Evolutionary conservation across 2,888 invertebrate genomes (phyloP), one percentile per base, ranked within the genome.

Genomic region (Arctia plantaginis): DNA sequence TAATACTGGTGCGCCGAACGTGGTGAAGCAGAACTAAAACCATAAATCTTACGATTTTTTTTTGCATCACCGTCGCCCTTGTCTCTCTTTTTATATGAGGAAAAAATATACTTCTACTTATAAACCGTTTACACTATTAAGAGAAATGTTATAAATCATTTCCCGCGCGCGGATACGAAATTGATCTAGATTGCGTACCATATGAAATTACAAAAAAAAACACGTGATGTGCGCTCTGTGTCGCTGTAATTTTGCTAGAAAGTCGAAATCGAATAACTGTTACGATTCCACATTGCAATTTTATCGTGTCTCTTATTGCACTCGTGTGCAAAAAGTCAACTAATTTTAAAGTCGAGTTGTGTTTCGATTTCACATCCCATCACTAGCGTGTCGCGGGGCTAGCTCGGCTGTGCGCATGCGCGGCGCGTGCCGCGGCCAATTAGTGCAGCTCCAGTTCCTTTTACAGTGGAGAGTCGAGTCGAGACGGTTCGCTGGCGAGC

Each of bases 361-460:
- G 89, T 89, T 91, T 90, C 92, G 93, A 95, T 95, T 95, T 95
- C 94, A 94, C 94, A 94, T 94, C 94, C 92, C 93, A 93, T 93
- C 91, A 93, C 90, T 93, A 90, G 93, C 93, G 92, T 91, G 93
- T 92, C 90, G 91, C 88, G 90, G 87, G 87, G 86, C 88, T 90
- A 85, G 80, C 76, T 74, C 77, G 67, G 74, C 87, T 80, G 87
- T 84, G 92, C 91, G 90, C 90, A 91, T 90, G 92, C 91, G 90
- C 92, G 93, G 94, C 95, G 95, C 94, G 94, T 95, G 95, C 95
- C 94, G 87, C 84, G 80, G 92, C 94, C 94, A 95, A 95, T 95
- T 95, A 95, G 95, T 95, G 94, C 92, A 93, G 95, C 95, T 95
- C 95, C 93, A 95, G 92, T 95, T 95, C 92, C 91, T 91, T 91